A percentile compares a stretch with the other conserved stretches of the same genome.
Conservation (phyloP, 2,888 invertebrate genomes). For the Aporophyla lueneburgensis region DNA sequence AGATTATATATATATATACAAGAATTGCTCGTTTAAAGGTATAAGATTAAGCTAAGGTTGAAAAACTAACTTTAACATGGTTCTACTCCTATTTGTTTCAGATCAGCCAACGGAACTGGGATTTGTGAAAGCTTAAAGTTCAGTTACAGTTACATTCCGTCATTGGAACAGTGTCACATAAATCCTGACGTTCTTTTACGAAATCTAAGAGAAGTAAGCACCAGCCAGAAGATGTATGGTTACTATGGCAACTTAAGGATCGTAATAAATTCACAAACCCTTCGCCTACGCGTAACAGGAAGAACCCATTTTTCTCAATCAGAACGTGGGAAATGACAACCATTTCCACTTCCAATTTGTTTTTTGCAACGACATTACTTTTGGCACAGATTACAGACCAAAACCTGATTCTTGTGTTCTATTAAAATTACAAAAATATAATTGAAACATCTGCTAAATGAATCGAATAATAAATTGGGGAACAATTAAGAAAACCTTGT, state of each 20-base stretch:
- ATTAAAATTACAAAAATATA: background rate
- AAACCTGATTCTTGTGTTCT: background rate
- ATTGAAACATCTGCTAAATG: background rate
- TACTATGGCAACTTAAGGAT: conserved; percentile 46
- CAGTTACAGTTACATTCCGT: background rate
- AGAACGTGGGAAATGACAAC: conserved; percentile 43
- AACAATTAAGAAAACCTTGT: conserved; percentile 12
- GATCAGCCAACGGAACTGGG: background rate
- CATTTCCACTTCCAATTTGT: conserved; percentile 44
- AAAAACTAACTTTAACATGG: background rate
- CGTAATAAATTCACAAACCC: conserved; percentile 60
- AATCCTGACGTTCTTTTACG: conserved; percentile 27
- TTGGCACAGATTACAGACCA: background rate
- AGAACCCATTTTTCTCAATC: conserved; percentile 43
- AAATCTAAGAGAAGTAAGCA: conserved; percentile 35
- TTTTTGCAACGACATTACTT: conserved; percentile 18
- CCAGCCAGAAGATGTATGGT: conserved; percentile 48
- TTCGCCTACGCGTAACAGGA: conserved; percentile 41
- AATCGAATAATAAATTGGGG: conserved; percentile 1
- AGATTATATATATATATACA: too few species aligned
- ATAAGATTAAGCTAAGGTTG: background rate
- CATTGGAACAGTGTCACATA: conserved; percentile 33
- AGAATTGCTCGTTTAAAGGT: too few species aligned
- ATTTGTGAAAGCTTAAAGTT: conserved; percentile 2
- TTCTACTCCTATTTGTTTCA: background rate